phyloP scores from a whole-genome alignment of 2,797 vertebrate species.

The Darevskia nairensis region DNA sequence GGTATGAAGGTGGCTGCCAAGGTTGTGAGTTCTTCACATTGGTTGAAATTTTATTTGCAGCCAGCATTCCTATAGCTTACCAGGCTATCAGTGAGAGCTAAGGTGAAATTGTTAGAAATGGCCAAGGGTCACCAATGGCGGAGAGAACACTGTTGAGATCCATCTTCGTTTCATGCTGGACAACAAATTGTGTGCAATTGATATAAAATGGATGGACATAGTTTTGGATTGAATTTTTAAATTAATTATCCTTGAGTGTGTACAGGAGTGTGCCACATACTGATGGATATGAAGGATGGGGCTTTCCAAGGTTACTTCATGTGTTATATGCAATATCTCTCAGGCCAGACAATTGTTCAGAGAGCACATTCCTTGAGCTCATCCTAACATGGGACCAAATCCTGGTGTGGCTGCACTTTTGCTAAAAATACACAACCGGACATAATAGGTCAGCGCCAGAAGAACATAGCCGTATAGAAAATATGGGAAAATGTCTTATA shows the following conservation, averaged over 20 bases:
- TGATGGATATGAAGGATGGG: background rate
- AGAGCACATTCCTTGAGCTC: background rate
- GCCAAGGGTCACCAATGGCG: no score
- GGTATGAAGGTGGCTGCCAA: background rate
- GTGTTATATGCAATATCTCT: background rate
- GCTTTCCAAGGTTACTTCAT: background rate
- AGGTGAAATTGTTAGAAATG: background rate
- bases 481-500: background rate
- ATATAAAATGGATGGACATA: background rate
- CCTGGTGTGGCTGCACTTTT: background rate
- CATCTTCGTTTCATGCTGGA: background rate
- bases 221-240: background rate
- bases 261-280: background rate
- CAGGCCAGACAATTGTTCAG: background rate
- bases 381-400: background rate
- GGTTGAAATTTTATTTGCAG: background rate
- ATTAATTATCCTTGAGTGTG: background rate
- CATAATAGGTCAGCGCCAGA: background rate
- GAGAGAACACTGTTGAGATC: background rate
- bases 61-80: background rate
- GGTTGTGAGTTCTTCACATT: background rate
- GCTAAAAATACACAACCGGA: background rate
- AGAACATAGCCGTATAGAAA: no score
- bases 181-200: background rate
- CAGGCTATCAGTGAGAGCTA: background rate